Evolutionary conservation across 2,888 invertebrate genomes (phyloP).

Genomic region (Polietes domitor): DNA sequence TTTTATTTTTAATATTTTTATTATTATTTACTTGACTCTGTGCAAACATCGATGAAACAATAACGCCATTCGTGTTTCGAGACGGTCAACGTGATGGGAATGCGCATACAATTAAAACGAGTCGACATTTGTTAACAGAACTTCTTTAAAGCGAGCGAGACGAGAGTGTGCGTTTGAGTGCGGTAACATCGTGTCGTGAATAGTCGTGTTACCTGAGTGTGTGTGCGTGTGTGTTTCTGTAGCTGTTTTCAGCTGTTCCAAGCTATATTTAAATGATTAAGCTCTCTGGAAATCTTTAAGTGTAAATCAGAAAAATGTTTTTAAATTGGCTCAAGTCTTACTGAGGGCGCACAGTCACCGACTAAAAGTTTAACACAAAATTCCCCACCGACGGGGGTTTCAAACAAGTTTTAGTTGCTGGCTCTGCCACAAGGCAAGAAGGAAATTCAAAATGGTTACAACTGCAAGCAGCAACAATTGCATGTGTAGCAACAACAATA

Average conservation of each 20-base stretch:
- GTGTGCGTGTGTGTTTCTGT: neutral
- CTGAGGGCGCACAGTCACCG: neutral
- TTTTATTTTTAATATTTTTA: neutral
- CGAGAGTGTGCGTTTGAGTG: neutral
- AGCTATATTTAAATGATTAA: neutral
- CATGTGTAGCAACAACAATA: constrained; percentile 40
- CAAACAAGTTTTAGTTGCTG: neutral
- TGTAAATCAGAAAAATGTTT: neutral
- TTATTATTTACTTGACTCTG: constrained; percentile 2
- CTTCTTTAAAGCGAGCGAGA: constrained; percentile 46
- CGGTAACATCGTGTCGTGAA: neutral
- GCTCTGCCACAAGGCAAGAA: constrained; percentile 2
- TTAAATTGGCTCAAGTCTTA: neutral
- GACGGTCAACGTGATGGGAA: constrained; percentile 40
- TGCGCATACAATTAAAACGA: constrained; percentile 45
- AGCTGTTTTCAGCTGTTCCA: neutral
- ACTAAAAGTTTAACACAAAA: neutral
- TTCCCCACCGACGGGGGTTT: neutral
- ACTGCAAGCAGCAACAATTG: constrained; percentile 64
- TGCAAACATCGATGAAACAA: constrained; percentile 15
- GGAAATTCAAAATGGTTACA: constrained; percentile 71
- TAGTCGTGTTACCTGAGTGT: neutral
- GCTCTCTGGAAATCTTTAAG: neutral
- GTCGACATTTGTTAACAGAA: constrained; percentile 41
- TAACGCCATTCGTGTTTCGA: constrained; percentile 25